Evolutionary conservation across 2,113 vertebrate genomes (phyloP), one percentile per base, ranked within the genome.

Genomic region (Terrapene triunguis): DNA sequence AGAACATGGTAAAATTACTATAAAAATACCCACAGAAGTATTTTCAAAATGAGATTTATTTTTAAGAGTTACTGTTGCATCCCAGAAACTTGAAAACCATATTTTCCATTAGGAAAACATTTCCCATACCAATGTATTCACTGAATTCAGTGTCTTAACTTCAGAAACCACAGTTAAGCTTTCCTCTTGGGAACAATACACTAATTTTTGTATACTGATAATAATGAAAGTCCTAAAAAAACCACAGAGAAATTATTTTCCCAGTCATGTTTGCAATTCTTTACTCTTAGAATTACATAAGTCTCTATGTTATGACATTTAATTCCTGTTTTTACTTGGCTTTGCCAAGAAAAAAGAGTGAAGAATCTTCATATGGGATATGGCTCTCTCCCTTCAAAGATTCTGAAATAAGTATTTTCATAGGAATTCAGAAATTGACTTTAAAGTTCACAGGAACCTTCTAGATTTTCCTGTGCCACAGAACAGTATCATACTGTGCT

Each of bases 231-330:
- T 94, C 79, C 92, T 90, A 95, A 96, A 86, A 97, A 96, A 97
- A 88, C 12, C 95, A 55, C 89, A 90, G 72, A 83, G 93, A 96
- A 94, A 84, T 95, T 90, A 97, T 98, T 98, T 98, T 97, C 94
- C 96, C 95, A 96, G 96, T 96, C 87, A 95, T 90, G 94, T 92
- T 91, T 97, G 92, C 84, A 97, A 94, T 97, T 94, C 85, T 97
- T 96, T 97, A 95, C 92, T 92, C 89, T 87, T 84, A 91, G 89
- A 98, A 96, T 96, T 98, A 90, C 83, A 51, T 96, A 97, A 94
- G 92, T 95, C 93, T 98, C 97, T 89, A 89, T 93, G 94, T 97
- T 95, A 93, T 97, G 95, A 97, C 94, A 98, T 96, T 92, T 95
- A 98, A 97, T 95, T 97, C 95, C 92, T 97, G 96, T 94, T 97